Percentiles rank a stretch among this genome's conserved stretches.
Conservation (phyloP, 1,140 invertebrate genomes). For the Nomia melanderi region DNA sequence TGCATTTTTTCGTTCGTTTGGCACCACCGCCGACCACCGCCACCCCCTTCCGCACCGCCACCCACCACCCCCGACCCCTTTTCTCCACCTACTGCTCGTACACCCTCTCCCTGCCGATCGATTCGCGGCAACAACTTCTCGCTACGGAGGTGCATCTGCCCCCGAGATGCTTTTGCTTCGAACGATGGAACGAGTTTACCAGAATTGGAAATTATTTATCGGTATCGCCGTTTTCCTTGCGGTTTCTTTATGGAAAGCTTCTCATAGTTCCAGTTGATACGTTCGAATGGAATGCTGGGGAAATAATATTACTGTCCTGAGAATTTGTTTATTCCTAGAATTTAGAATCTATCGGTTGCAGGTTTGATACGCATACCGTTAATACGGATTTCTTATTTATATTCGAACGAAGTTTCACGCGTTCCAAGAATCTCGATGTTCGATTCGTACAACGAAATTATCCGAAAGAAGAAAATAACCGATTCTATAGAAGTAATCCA, state of each 20-base stretch:
- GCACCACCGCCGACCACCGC: conserved; percentile 38
- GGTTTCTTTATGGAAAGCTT: too few relatives aligned
- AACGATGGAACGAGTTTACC: not conserved
- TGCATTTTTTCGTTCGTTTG: conserved; percentile 64
- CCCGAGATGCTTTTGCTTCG: conserved; percentile 21
- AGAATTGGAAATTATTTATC: too few relatives aligned
- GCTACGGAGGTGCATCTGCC: conserved; percentile 56
- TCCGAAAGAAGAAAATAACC: not conserved
- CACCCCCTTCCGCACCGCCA: not conserved
- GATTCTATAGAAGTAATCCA: not conserved
- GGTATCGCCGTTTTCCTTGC: too few relatives aligned
- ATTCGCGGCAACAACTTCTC: conserved; percentile 60
- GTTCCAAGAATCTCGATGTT: too few relatives aligned
- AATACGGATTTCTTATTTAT: too few relatives aligned
- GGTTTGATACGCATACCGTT: too few relatives aligned
- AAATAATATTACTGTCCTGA: too few relatives aligned
- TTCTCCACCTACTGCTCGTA: not conserved
- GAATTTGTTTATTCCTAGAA: too few relatives aligned
- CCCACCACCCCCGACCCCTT: not conserved
- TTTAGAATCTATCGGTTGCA: too few relatives aligned
- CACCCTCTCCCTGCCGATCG: conserved; percentile 48
- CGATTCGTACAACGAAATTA: not conserved
- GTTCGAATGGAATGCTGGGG: too few relatives aligned
- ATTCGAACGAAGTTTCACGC: too few relatives aligned
- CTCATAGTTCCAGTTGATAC: too few relatives aligned